Evolutionary conservation across 2,888 invertebrate genomes (phyloP).

Genomic region (Rotaria magnacalcarata): DNA sequence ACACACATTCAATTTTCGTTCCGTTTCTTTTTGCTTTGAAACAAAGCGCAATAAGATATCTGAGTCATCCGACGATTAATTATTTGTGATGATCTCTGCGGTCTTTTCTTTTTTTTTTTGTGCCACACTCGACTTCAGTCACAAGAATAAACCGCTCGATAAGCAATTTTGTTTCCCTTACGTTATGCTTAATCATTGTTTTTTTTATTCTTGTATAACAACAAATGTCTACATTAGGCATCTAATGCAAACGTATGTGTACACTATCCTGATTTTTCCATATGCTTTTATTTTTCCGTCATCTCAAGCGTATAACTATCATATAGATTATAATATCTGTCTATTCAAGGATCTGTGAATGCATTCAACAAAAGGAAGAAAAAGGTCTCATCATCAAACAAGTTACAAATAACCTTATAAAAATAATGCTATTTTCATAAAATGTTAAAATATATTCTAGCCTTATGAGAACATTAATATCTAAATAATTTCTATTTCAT

Average conservation of each 20-base stretch:
- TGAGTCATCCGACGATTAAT: neutral
- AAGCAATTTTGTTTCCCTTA: no score
- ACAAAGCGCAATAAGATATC: neutral
- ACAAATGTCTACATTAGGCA: neutral
- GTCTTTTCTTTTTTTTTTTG: neutral
- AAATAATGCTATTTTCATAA: no score
- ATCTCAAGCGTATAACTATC: neutral
- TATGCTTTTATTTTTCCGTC: neutral
- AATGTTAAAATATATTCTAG: no score
- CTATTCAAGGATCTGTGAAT: neutral
- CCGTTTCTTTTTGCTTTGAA: neutral
- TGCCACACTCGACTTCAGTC: neutral
- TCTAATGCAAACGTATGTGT: neutral
- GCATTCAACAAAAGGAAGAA: no score
- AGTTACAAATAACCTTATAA: no score
- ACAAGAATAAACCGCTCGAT: neutral
- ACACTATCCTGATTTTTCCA: neutral
- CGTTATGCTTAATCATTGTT: neutral
- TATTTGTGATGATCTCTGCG: neutral
- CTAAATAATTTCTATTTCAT: no score
- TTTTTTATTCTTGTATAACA: neutral
- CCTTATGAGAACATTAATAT: no score
- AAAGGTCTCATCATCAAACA: no score
- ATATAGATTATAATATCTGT: neutral
- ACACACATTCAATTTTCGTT: neutral